These are phyloP conservation scores for Cylindroiulus punctatus DNA, from an alignment of 2,888 invertebrate genomes.

Conservation along the genomic window DNA sequence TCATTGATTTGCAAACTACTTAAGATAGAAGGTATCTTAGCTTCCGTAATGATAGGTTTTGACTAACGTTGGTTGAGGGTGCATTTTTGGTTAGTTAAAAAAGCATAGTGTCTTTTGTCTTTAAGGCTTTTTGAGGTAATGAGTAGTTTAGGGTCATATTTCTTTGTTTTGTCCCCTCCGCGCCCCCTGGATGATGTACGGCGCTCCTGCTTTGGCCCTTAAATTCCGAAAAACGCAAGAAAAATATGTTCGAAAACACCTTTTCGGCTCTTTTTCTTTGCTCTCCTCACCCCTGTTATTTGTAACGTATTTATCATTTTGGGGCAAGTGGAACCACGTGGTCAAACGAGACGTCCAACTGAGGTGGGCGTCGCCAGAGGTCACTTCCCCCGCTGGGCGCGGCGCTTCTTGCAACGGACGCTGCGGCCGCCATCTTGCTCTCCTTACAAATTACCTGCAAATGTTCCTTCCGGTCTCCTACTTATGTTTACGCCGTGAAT, in stretches of 20 bases:
- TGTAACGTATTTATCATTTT: slow-evolving; percentile 26
- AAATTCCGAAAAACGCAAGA: neutral
- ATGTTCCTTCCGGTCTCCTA: neutral
- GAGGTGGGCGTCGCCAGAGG: slow-evolving; percentile 1
- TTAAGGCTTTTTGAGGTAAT: neutral
- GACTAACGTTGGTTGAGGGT: too few species aligned
- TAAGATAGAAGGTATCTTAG: too few species aligned
- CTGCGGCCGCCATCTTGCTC: neutral
- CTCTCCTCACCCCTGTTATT: neutral
- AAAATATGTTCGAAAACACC: neutral
- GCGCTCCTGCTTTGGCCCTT: neutral
- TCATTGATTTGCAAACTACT: too few species aligned
- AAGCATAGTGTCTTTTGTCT: too few species aligned
- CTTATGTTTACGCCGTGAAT: neutral
- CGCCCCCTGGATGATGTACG: neutral
- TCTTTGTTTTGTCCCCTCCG: neutral
- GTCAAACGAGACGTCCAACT: neutral
- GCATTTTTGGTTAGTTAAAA: too few species aligned
- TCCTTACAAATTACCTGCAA: neutral
- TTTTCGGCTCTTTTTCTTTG: neutral
- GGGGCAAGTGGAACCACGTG: neutral
- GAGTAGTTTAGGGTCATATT: neutral
- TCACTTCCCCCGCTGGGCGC: neutral
- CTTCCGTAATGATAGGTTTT: too few species aligned
- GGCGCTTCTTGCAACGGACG: neutral